Evolutionary conservation across 2,113 vertebrate species (phyloP).

Genomic region (Cariama cristata): DNA sequence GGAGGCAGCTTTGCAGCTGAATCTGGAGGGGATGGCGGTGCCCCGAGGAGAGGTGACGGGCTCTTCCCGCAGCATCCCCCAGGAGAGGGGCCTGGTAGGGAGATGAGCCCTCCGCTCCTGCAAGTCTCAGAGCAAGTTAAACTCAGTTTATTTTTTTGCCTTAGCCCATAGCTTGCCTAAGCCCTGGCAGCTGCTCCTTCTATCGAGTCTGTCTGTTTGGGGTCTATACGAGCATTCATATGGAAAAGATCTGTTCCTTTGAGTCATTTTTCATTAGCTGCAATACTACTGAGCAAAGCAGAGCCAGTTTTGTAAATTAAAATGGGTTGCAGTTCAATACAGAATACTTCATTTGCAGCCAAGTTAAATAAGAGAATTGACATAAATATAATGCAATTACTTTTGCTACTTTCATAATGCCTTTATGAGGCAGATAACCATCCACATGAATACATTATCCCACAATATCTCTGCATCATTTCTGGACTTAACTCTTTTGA

Average conservation of each 20-base stretch:
- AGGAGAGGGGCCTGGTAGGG: not conserved
- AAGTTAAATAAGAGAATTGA: slow-evolving; percentile 71
- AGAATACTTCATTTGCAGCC: slow-evolving; percentile 64
- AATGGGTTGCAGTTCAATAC: slow-evolving; percentile 68
- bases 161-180: not conserved
- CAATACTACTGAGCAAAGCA: slow-evolving; percentile 39
- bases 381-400: slow-evolving; percentile 72
- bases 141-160: not conserved
- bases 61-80: not conserved
- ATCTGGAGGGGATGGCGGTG: rapidly evolving
- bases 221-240: slow-evolving; percentile 37
- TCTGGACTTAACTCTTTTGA: slow-evolving; percentile 56
- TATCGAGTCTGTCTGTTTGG: not conserved
- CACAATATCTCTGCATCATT: slow-evolving; percentile 26
- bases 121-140: not conserved
- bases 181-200: not conserved
- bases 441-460: slow-evolving; percentile 54
- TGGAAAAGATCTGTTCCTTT: slow-evolving; percentile 53
- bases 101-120: not conserved
- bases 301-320: slow-evolving; percentile 64
- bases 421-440: slow-evolving; percentile 61
- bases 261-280: slow-evolving; percentile 69
- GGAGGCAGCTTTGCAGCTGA: not conserved
- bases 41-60: not conserved
- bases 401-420: slow-evolving; percentile 55